Percentiles rank a stretch among this genome's conserved stretches.
These are phyloP conservation scores for Rhabdomys dilectus DNA, from an alignment of 2,113 vertebrate genomes.

Conservation along the genomic window DNA sequence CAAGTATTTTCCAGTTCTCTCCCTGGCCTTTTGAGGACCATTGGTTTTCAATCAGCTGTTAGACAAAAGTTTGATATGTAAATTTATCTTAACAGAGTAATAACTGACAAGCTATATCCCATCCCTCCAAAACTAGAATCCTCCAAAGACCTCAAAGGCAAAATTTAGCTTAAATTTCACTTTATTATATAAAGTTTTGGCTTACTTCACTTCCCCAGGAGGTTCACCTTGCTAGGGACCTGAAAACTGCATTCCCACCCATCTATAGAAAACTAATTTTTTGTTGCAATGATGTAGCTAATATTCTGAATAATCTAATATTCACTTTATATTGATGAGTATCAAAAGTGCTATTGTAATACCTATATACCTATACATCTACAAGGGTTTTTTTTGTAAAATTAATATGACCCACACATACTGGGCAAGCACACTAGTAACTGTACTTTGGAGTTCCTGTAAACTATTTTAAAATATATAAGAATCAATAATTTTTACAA, in stretches of 20 bases:
- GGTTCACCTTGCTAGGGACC: not conserved
- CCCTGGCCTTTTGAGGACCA: not conserved
- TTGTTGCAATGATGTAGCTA: not conserved
- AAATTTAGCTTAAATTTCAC: not conserved
- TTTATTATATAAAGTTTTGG: not conserved
- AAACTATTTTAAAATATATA: conserved; percentile 15
- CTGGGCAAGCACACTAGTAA: not conserved
- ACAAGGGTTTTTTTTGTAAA: not conserved
- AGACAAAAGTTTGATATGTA: not conserved
- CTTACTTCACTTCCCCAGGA: conserved; percentile 5
- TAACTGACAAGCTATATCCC: not conserved
- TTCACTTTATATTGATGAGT: not conserved
- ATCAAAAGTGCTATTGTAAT: conserved; percentile 2
- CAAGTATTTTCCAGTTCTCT: not conserved
- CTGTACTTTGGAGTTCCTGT: conserved; percentile 28
- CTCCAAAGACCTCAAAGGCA: not conserved
- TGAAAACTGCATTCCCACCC: not conserved
- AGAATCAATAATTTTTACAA: not conserved
- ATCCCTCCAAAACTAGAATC: not conserved
- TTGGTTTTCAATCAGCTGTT: not conserved
- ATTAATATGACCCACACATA: not conserved
- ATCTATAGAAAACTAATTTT: not conserved
- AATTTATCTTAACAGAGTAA: not conserved
- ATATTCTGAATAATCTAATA: not conserved
- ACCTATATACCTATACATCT: not conserved